phyloP scores from a whole-genome alignment of 2,113 vertebrate species.

The Dryoscopus gambensis region DNA sequence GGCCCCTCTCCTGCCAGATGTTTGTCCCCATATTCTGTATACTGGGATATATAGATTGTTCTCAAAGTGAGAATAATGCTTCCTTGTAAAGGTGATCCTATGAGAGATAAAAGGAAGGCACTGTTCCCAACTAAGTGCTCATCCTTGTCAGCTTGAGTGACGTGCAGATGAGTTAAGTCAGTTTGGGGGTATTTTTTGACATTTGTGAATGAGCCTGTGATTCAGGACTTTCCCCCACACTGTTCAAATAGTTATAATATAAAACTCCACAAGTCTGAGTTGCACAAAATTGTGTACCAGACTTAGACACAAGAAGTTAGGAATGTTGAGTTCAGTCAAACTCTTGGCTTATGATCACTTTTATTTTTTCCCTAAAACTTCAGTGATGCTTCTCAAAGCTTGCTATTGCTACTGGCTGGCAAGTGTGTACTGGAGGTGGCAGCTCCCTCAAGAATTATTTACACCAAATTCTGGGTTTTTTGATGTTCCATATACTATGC shows the following conservation, averaged over 20 bases:
- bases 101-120: not conserved
- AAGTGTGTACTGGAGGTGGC: not conserved
- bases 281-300: not conserved
- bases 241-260: not conserved
- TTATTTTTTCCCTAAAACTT: not conserved
- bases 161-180: not conserved
- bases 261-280: not conserved
- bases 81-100: not conserved
- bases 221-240: not conserved
- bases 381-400: not conserved
- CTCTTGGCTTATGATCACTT: not conserved
- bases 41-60: not conserved
- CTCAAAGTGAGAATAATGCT: not conserved
- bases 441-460: not conserved
- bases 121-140: not conserved
- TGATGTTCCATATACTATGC: not conserved
- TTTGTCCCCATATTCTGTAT: not conserved
- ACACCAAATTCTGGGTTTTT: not conserved
- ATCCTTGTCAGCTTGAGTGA: not conserved
- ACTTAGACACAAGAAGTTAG: rapidly evolving
- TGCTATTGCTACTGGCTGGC: not conserved
- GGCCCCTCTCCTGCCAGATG: not conserved
- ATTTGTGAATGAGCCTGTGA: not conserved
- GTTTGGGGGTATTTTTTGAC: not conserved
- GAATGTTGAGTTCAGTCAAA: not conserved